Conservation (phyloP, 2,888 invertebrate species). For the Patella depressa region DNA sequence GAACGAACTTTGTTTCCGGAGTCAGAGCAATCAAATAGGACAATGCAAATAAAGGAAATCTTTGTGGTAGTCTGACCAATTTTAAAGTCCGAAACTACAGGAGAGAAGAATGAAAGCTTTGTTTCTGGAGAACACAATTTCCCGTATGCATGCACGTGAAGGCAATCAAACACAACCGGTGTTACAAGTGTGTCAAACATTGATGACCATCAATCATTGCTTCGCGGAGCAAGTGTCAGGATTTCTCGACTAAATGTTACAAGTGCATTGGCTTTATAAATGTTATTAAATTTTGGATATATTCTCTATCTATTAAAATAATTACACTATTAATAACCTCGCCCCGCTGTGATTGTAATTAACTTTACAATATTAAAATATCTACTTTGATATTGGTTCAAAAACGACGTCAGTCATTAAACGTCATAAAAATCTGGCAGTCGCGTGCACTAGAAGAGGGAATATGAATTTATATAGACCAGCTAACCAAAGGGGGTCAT, state of each 20-base stretch:
- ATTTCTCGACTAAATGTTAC: background rate
- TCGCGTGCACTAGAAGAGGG: background rate
- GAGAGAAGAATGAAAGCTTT: background rate
- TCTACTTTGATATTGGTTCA: background rate
- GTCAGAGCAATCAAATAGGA: too few species aligned
- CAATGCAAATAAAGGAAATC: too few species aligned
- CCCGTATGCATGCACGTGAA: background rate
- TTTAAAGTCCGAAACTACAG: too few species aligned
- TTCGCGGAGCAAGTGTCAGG: too few species aligned
- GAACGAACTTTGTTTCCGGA: too few species aligned
- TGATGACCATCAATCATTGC: constrained; percentile 1
- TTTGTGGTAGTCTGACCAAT: too few species aligned
- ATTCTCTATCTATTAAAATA: constrained; percentile 3
- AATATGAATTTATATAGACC: constrained; percentile 4
- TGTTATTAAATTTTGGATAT: background rate
- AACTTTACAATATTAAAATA: background rate
- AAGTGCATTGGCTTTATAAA: background rate
- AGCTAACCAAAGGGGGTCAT: constrained; percentile 6
- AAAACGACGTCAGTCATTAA: background rate
- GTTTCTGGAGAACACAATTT: background rate
- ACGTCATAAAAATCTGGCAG: constrained; percentile 9
- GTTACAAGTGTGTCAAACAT: background rate
- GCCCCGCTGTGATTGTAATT: background rate
- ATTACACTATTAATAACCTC: background rate
- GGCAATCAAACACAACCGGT: background rate